These are phyloP conservation scores for Anoplolepis gracilipes DNA, from an alignment of 1,140 invertebrate genomes.

Conservation along the genomic window DNA sequence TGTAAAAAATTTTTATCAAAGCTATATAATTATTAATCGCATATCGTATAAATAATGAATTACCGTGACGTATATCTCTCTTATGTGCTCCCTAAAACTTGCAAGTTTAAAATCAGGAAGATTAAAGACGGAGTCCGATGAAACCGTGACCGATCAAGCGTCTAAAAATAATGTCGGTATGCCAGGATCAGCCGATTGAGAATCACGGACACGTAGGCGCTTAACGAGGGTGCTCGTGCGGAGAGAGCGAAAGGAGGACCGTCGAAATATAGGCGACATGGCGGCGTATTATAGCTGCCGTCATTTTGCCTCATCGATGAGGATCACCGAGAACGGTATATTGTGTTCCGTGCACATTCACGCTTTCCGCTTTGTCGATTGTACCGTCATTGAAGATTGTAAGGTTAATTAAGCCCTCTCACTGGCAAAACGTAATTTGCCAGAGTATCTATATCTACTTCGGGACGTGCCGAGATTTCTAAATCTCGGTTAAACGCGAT, in stretches of 20 bases:
- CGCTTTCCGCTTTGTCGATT: constrained; percentile 12
- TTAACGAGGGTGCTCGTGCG: constrained; percentile 78
- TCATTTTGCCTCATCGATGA: constrained; percentile 58
- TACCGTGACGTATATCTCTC: neutral
- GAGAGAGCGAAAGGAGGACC: constrained; percentile 65
- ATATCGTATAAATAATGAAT: constrained; percentile 13
- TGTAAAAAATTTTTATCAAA: too few relatives aligned
- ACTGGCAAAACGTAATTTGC: constrained; percentile 5
- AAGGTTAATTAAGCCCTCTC: constrained; percentile 26
- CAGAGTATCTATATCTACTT: neutral
- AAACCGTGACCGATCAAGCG: constrained; percentile 59
- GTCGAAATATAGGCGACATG: constrained; percentile 52
- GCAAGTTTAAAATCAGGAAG: constrained; percentile 13
- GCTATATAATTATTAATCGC: too few relatives aligned
- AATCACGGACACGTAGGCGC: constrained; percentile 76
- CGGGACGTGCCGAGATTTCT: constrained; percentile 1
- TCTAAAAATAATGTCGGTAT: constrained; percentile 65
- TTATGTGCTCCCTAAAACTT: neutral
- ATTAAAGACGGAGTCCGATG: constrained; percentile 60
- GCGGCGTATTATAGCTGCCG: constrained; percentile 40
- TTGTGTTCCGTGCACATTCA: constrained; percentile 24
- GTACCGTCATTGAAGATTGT: constrained; percentile 4
- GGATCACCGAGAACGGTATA: constrained; percentile 22
- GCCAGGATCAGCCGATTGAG: constrained; percentile 71
- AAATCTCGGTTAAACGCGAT: neutral